phyloP scores from a whole-genome alignment of 2,888 invertebrate species.

The Lasioglossum calceatum region DNA sequence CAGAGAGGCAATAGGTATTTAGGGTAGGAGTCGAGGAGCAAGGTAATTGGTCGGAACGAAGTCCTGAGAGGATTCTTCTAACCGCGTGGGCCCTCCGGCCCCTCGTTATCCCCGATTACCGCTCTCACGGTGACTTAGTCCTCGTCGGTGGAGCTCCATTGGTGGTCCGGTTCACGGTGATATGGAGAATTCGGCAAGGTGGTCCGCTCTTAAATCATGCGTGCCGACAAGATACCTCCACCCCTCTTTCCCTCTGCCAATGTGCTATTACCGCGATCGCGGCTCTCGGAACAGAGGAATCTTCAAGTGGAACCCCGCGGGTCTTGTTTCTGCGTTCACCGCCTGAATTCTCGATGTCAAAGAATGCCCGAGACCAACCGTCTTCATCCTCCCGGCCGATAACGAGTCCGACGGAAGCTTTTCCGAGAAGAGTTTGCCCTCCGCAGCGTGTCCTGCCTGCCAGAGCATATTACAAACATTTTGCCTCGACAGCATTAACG shows the following conservation, averaged over 20 bases:
- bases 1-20: constrained; percentile 55
- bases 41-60: constrained; percentile 75
- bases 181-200: constrained; percentile 57
- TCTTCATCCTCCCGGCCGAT: neutral
- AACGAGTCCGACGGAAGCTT: neutral
- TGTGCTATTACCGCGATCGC: constrained; percentile 5
- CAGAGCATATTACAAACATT: neutral
- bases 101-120: constrained; percentile 69
- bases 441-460: neutral
- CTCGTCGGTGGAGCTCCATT: constrained; percentile 52
- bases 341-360: neutral
- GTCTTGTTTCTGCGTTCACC: neutral
- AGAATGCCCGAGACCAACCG: neutral
- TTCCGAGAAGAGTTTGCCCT: neutral
- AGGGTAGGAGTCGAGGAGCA: constrained; percentile 61
- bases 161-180: constrained; percentile 61
- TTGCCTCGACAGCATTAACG: neutral
- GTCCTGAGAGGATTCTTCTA: constrained; percentile 55
- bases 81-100: constrained; percentile 47
- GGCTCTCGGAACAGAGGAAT: neutral
- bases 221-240: constrained; percentile 41
- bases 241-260: constrained; percentile 32
- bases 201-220: constrained; percentile 66
- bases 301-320: neutral
- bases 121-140: constrained; percentile 54